Base-by-base conservation (phyloP, 2,113 vertebrate species). In the Cettia cetti region DNA sequence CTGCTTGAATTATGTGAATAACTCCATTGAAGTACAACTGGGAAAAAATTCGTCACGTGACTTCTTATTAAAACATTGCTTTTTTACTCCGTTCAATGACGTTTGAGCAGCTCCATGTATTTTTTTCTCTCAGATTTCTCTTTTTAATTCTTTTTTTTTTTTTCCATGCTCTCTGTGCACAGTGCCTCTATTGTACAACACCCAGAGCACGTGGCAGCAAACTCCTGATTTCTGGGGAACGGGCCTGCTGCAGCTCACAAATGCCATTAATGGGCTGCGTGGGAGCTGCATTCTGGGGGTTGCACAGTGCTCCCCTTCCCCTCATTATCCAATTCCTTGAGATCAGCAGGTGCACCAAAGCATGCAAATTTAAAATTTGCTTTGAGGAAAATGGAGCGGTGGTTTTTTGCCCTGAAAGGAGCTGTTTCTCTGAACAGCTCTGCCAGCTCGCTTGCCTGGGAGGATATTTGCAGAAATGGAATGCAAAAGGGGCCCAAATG, bases 1-100 rank as follows among this genome's bases (percentile, higher is more conserved):
- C 91, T 85, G 12, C 70, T 87, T 95, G 87, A 95, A 86, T 95
- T 89, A 91, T 74, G 86, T 71, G 90, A 90, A 78, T 92, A 93
- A 92, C 72, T 92, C 72, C 44, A 89, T 66, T 90, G 90, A 92
- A 96, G 63, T 81, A 79, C 68, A 44, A 54, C 74, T 71, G 92
- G 92, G 78, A 33, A 84, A 94, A 84, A 88, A 83, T n/a, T 47
- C 2, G 18, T 66, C 85, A 63, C 3, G 69, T 66, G 76, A 64
- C 59, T 83, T 24, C 26, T 78, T 93, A 93, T 80, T 71, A 90
- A 96, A 94, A 97, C 2, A 5, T 90, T 80, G 68, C 82, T 59
- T 85, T 88, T 92, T 85, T 26, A 18, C 56, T 66, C 87, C 4
- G 0, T 37, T 90, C 49, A 40, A 0, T 2, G 37, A 39, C 35